A percentile compares a stretch with the other conserved stretches of the same genome.
These are phyloP conservation scores for Mystacides longicornis DNA, from an alignment of 2,888 invertebrate species.

Conservation along the genomic window DNA sequence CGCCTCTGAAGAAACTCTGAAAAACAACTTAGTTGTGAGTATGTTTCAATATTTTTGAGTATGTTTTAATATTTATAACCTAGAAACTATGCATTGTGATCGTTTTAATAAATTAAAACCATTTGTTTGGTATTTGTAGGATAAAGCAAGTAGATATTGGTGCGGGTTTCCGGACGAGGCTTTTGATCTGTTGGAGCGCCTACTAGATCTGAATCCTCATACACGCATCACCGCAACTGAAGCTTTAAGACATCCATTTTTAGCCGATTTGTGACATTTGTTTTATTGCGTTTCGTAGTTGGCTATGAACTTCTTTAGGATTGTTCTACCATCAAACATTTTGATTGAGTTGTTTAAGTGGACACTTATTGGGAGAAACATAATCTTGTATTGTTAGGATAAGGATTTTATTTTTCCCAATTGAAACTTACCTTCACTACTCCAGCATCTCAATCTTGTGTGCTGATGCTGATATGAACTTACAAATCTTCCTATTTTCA, in stretches of 20 bases:
- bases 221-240: constrained; percentile 64
- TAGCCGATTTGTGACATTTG: constrained; percentile 32
- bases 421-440: too few relatives aligned
- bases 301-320: too few relatives aligned
- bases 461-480: too few relatives aligned
- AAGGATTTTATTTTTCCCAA: too few relatives aligned
- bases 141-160: constrained; percentile 10
- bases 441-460: too few relatives aligned
- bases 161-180: constrained; percentile 61
- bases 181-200: constrained; percentile 60
- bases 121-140: constrained; percentile 21
- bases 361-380: too few relatives aligned
- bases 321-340: too few relatives aligned
- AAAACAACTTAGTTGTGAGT: constrained; percentile 12
- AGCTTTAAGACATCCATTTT: constrained; percentile 71
- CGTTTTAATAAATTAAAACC: neutral
- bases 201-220: constrained; percentile 74
- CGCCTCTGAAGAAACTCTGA: constrained; percentile 8
- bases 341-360: too few relatives aligned
- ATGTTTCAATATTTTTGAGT: neutral
- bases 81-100: neutral
- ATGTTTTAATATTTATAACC: neutral
- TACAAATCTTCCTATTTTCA: too few relatives aligned
- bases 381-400: too few relatives aligned
- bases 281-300: neutral